Percentiles rank a stretch among this genome's conserved stretches.
phyloP scores from a whole-genome alignment of 2,797 vertebrate genomes.

The Amblyraja radiata region DNA sequence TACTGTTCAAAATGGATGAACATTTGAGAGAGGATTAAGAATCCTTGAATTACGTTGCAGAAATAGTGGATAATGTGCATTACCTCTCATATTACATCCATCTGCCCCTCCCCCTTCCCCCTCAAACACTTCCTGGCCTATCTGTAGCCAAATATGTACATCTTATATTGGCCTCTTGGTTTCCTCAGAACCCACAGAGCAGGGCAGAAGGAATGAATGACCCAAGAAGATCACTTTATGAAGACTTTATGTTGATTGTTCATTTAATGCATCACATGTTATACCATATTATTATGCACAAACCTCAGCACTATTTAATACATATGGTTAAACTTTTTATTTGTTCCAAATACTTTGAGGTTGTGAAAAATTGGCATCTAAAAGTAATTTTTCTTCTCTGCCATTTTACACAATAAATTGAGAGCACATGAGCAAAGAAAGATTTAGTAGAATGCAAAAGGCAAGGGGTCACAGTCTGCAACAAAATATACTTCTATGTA shows the following conservation, averaged over 20 bases:
- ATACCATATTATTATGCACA: background rate
- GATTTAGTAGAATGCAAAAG: background rate
- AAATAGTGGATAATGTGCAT: no score
- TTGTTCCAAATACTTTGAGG: background rate
- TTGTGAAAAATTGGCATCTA: background rate
- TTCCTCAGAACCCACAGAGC: no score
- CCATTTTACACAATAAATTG: background rate
- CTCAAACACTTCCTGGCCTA: no score
- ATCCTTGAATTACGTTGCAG: no score
- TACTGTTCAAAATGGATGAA: no score
- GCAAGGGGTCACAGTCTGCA: background rate
- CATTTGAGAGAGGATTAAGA: no score
- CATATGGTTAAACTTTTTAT: background rate
- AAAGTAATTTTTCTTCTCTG: background rate
- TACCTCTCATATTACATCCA: no score
- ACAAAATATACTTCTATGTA: background rate
- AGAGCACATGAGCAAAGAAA: background rate
- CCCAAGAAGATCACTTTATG: background rate
- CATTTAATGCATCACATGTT: background rate
- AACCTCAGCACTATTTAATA: background rate
- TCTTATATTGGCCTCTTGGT: no score
- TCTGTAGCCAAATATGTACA: no score
- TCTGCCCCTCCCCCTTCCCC: no score
- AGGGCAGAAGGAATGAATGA: no score
- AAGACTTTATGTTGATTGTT: background rate